These are phyloP conservation scores for Prunella himalayana DNA, from an alignment of 2,113 vertebrate genomes.

Conservation along the genomic window DNA sequence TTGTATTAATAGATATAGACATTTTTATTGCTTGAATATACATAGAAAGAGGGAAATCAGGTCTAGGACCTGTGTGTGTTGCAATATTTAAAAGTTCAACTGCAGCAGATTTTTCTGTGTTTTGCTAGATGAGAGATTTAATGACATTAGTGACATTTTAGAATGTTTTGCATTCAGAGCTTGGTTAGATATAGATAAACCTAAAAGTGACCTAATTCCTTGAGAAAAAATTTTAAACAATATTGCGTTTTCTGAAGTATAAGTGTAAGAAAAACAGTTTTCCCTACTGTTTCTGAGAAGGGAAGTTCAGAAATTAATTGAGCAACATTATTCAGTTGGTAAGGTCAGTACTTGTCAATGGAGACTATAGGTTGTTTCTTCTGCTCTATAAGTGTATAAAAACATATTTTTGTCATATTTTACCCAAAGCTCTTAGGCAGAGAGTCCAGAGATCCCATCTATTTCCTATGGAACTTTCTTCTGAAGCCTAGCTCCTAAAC, in stretches of 20 bases:
- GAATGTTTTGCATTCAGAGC: neutral
- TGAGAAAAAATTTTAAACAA: neutral
- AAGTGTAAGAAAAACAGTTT: neutral
- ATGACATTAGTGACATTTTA: neutral
- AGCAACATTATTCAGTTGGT: neutral
- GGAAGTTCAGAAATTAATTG: neutral
- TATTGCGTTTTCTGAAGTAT: neutral
- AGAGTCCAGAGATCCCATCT: neutral
- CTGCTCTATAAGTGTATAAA: neutral
- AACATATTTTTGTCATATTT: neutral
- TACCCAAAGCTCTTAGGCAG: neutral
- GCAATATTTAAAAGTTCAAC: neutral
- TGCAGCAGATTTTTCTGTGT: neutral
- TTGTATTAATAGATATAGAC: neutral
- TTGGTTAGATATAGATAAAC: neutral
- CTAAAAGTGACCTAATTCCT: neutral
- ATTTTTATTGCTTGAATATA: neutral
- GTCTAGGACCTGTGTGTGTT: neutral
- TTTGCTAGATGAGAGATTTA: neutral
- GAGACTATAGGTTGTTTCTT: neutral
- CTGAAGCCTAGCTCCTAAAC: neutral
- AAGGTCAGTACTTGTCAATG: neutral
- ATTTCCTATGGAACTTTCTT: neutral
- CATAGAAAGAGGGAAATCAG: neutral
- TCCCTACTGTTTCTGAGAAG: neutral